phyloP scores from a whole-genome alignment of 2,113 vertebrate genomes.

The Phodopus roborovskii region DNA sequence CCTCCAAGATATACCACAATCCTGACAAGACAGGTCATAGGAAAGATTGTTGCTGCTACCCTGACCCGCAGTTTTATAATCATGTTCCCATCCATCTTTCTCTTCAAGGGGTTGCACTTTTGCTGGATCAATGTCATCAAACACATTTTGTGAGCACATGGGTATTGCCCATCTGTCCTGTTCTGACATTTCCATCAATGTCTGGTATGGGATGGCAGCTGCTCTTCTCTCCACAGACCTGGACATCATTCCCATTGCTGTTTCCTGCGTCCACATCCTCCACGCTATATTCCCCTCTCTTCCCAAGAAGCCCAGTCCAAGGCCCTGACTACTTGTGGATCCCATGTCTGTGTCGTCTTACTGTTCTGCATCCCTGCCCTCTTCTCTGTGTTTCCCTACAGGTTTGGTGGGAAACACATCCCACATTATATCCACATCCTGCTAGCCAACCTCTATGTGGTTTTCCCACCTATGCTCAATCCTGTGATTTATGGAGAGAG shows the following conservation, averaged over 20 bases:
- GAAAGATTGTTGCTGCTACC: neutral
- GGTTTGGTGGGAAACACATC: conserved; percentile 60
- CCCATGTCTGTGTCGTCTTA: conserved; percentile 69
- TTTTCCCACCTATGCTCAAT: conserved; percentile 77
- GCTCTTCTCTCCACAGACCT: conserved; percentile 64
- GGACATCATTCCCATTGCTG: conserved; percentile 56
- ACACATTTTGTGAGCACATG: conserved; percentile 74
- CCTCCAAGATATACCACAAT: conserved; percentile 53
- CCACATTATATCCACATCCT: conserved; percentile 72
- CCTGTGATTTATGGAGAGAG: conserved; percentile 75
- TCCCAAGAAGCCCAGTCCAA: conserved; percentile 65
- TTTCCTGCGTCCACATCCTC: conserved; percentile 62
- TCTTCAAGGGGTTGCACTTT: conserved; percentile 63
- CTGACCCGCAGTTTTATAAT: conserved; percentile 57
- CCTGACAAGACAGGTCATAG: conserved; percentile 27
- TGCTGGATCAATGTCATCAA: conserved; percentile 58
- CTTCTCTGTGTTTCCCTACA: conserved; percentile 78
- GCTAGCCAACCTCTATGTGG: conserved; percentile 77
- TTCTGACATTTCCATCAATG: conserved; percentile 63
- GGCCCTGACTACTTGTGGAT: conserved; percentile 71
- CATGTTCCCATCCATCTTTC: conserved; percentile 61
- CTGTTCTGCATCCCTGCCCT: conserved; percentile 72
- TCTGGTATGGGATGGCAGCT: conserved; percentile 58
- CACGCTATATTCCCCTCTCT: conserved; percentile 46
- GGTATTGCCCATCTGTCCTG: conserved; percentile 63